Base-by-base conservation (phyloP, 2,113 vertebrate genomes). In the Corydoras sp. region DNA sequence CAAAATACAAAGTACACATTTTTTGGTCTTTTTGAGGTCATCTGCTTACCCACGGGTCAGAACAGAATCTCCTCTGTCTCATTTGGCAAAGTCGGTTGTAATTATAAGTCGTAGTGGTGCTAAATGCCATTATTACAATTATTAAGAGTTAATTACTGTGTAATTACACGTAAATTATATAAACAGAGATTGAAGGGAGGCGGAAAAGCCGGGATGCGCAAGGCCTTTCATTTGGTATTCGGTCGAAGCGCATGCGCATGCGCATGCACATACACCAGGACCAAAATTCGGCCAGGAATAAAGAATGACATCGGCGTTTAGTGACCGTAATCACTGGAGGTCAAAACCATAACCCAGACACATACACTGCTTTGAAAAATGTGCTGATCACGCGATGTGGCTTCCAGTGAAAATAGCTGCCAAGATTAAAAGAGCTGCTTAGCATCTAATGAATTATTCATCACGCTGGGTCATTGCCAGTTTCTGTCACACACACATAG, bases 381-480 rank as follows among this genome's bases (percentile, higher is more conserved):
- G 61, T 85, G 86, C 88, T 86, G 86, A 88, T 84, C 75, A 69
- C 65, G 76, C 81, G 76, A 67, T 31, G 72, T 79, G 83, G 83
- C 84, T 83, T 61, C 75, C 81, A 73, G 81, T 76, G 78, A 84
- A 82, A 82, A 81, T 65, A 76, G 77, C 62, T 50, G 80, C 81
- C 78, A 81, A 83, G 88, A 89, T 87, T 81, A 85, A 87, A 85
- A 81, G 78, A 70, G 77, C 73, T 81, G 78, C 81, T 82, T 82
- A 84, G 78, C 79, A 80, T 82, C 63, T 4, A 18, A 55, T 89
- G 75, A 87, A 87, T 88, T 83, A 87, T 89, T 84, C 80, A 87
- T 86, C 32, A 73, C 29, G 67, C 49, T 10, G 54, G 67, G 82
- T 62, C 71, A 73, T 76, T 74, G 82, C 75, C 63, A 79, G 79